Evolutionary conservation across 2,797 vertebrate species (phyloP).

Genomic region (Clarias fuscus): DNA sequence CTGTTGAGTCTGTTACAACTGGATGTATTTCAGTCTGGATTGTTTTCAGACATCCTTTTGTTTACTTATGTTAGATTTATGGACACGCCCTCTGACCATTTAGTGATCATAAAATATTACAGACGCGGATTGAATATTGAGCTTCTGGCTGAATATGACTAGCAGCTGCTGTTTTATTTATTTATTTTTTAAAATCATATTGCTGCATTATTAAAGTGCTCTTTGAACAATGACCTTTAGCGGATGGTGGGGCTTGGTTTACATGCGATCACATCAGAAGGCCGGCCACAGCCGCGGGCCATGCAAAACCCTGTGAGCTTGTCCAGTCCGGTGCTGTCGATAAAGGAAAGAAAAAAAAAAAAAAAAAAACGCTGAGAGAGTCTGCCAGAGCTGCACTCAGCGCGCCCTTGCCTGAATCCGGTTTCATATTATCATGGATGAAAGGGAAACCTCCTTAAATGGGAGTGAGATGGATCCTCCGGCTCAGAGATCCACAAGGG

Average conservation of each 20-base stretch:
- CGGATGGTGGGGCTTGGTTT: conserved; percentile 48
- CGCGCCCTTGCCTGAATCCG: conserved; percentile 52
- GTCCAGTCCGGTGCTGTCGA: conserved; percentile 45
- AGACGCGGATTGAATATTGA: background rate
- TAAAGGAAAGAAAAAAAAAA: conserved; percentile 10
- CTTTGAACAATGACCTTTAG: conserved; percentile 55
- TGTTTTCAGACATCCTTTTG: background rate
- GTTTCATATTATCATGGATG: conserved; percentile 58
- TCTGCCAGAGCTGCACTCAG: conserved; percentile 54
- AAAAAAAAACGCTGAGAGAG: conserved; percentile 37
- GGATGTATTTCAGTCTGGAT: background rate
- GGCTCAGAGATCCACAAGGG: conserved; percentile 52
- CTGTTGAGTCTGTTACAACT: background rate
- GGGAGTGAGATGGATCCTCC: conserved; percentile 58
- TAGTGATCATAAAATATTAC: background rate
- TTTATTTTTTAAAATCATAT: conserved; percentile 13
- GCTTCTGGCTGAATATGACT: conserved; percentile 7
- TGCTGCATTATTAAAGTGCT: conserved; percentile 56
- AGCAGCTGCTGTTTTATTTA: conserved; percentile 24
- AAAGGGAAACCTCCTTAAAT: conserved; percentile 59
- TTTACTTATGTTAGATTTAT: background rate
- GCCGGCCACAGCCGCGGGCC: conserved; percentile 46
- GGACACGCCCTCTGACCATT: background rate
- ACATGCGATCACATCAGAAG: conserved; percentile 50
- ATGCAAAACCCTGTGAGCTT: conserved; percentile 45